Base-by-base conservation (phyloP, 2,888 invertebrate species). In the Bombylius discolor region DNA sequence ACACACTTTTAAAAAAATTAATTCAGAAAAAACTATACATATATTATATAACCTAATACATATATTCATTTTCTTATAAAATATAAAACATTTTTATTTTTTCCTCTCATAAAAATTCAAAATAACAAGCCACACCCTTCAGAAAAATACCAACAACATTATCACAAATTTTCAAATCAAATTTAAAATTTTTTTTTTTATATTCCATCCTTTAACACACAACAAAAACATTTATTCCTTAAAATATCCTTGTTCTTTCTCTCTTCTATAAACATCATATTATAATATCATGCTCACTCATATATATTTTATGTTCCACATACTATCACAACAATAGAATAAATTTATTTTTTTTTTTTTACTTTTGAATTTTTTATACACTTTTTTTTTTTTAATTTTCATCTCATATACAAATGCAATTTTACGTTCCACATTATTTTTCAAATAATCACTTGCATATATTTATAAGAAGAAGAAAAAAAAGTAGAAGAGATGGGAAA, bases 121-220 rank as follows among this genome's bases (percentile, higher is more conserved):
- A 49, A 31, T 49, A 50, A 50, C 31, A 50, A 50, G 55, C 55
- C 55, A 55, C 50, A 51, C 55, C 55, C 55, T 47, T 47, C 39
- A 14, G 13, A 49, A 46, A 34, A 39, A 42, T 42, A 9, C 31
- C 23, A 14, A 14, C 23, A 46, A 46, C 14, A 14, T 46, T 46
- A 13, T 5, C n/a, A 46, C 13, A 14, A 46, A 46, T 46, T 14
- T 46, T n/a, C n/a, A 46, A 46, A 46, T 23, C 8, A 7, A 46
- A 46, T 23, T 6, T 6, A 8, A 42, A 5, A 13, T 44, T 44
- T 12, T 42, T 42, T 42, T 42, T 9, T 42, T 44, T 44, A 44
- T n/a, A 44, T 44, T 46, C 46, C 46, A 46, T 23, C 23, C 45
- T 13, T 5, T 46, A 14, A 6, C 46, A 46, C 23, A 46, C 5